Base-by-base conservation (phyloP, 2,888 invertebrate genomes). In the Euzophera pinguis region DNA sequence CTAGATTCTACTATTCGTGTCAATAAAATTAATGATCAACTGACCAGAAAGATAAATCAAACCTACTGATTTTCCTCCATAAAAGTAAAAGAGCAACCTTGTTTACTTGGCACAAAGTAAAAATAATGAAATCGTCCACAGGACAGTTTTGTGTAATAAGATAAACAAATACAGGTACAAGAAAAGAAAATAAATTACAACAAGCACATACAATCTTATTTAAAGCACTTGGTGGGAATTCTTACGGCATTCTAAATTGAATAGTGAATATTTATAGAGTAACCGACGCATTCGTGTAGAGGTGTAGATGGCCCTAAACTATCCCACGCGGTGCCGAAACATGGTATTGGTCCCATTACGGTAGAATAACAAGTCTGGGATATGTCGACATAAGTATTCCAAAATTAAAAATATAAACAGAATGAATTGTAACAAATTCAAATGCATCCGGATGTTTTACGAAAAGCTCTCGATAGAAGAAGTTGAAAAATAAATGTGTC, bases 261-360 rank as follows among this genome's bases (percentile, higher is more conserved):
- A 37, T 47, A 50, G 38, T 47, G 47, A 42, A 50, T 53, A 43
- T 41, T 45, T 53, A 49, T 27, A 32, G 8, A 14, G 45, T 45
- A 42, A 55, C 27, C 56, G 53, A 60, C 52, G 63, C 58, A 62
- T 64, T 50, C 51, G 47, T 54, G 47, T 52, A 60, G 58, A 63
- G 62, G 61, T 61, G 60, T 61, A 52, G 55, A 64, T 57, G 63
- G 65, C 48, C 48, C 45, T 52, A 39, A 34, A 54, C 50, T 55
- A 57, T 63, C 71, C 71, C 58, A 71, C 71, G 63, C 67, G 57
- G 38, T 37, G 14, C 49, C 37, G 49, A 49, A 49, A 38, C 49
- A 39, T 38, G 37, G 49, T 48, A 63, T 60, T 63, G 58, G 57
- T n/a, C 34, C 16, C 29, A 47, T 51, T 47, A 37, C 17, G 43